Base-by-base conservation (phyloP, 2,888 invertebrate genomes). In the Epirrhoe alternata region DNA sequence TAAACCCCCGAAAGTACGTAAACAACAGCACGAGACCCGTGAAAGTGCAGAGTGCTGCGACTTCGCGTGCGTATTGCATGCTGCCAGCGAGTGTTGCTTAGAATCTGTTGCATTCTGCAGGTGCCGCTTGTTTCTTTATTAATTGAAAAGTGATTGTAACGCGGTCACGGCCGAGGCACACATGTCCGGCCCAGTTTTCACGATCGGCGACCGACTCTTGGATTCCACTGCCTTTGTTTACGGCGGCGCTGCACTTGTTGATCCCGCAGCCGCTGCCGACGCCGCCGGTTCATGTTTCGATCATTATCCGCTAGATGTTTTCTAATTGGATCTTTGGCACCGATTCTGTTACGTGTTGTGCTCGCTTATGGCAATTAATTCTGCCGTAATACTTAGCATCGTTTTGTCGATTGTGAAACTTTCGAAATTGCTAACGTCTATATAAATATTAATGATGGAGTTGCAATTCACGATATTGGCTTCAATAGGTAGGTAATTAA, bases 111-210 rank as follows among this genome's bases (percentile, higher is more conserved):
- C 87, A 88, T 87, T 89, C 87, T 87, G 87, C 91, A 91, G 92
- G 92, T 92, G 92, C 50, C 38, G 35, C 80, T 83, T 80, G 84
- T 88, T 24, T 89, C 84, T 90, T 90, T 89, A 90, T 90, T 92
- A 90, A 90, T 91, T 90, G 91, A 92, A 92, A 92, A 92, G 92
- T 92, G 92, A 92, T 91, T 91, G 92, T 90, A 91, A 89, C 80
- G 85, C 87, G 92, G 92, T 88, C 92, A 92, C 88, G 92, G 92
- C 89, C 91, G 89, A 86, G 86, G 86, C 90, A 90, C 90, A 90
- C 86, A 90, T 91, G 92, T 91, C 92, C 92, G 92, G 90, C 88
- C 90, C 89, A 90, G 92, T 92, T 92, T 91, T 91, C 90, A 89
- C 91, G 91, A 85, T 78, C 83, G 84, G 78, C 83, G 83, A 67